Evolutionary conservation across 2,797 vertebrate species (phyloP).

Genomic region (Pampus argenteus): DNA sequence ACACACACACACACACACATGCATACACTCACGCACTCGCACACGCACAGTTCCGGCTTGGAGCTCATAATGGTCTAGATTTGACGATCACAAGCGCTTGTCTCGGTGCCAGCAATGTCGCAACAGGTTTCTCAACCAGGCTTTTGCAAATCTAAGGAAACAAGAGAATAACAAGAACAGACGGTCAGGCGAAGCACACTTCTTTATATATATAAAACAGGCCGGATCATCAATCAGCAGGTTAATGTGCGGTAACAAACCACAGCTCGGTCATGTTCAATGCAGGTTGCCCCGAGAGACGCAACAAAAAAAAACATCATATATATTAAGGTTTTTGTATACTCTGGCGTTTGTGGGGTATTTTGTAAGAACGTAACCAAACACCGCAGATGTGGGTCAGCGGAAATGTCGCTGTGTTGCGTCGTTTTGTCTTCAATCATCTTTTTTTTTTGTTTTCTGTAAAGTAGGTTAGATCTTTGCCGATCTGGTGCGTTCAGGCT

Average conservation of each 20-base stretch:
- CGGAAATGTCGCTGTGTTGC: constrained; percentile 20
- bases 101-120: constrained; percentile 69
- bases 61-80: constrained; percentile 72
- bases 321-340: neutral
- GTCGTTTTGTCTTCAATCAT: constrained; percentile 28
- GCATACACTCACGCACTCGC: constrained; percentile 9
- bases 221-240: neutral
- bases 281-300: neutral
- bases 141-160: constrained; percentile 31
- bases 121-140: constrained; percentile 80
- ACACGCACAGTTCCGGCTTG: constrained; percentile 69
- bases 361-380: constrained; percentile 1
- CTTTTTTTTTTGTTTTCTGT: constrained; percentile 6
- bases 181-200: neutral
- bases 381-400: constrained; percentile 32
- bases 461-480: constrained; percentile 33
- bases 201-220: neutral
- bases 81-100: constrained; percentile 67
- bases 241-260: neutral
- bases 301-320: neutral
- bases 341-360: neutral
- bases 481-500: constrained; percentile 27
- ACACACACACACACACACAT: constrained; percentile 13
- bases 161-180: constrained; percentile 14
- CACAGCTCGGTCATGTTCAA: neutral